These are phyloP conservation scores for Acyrthosiphon pisum DNA, from an alignment of 1,140 invertebrate species.

Conservation along the genomic window DNA sequence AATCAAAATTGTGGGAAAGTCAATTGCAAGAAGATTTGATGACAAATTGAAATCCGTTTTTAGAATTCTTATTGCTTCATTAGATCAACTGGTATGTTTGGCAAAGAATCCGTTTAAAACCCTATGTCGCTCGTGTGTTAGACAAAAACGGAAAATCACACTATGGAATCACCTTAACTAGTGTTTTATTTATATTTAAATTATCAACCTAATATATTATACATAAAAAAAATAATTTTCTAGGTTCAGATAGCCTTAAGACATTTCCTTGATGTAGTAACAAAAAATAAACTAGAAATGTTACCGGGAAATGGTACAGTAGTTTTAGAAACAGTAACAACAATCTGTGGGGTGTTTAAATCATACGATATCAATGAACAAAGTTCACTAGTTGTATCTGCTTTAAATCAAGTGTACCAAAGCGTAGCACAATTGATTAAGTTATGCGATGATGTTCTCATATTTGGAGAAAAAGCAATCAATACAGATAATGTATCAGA, in stretches of 20 bases:
- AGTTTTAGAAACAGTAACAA: constrained; percentile 88
- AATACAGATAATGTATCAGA: constrained; percentile 78
- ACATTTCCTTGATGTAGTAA: constrained; percentile 89
- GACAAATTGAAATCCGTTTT: too few species aligned
- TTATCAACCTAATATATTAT: neutral
- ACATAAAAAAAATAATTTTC: constrained; percentile 48
- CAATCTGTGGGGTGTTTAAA: constrained; percentile 78
- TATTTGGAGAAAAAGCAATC: constrained; percentile 69
- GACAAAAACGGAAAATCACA: too few species aligned
- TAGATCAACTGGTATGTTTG: too few species aligned
- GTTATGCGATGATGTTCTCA: constrained; percentile 85
- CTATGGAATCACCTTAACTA: neutral
- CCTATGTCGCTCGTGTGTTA: too few species aligned
- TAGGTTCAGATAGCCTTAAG: constrained; percentile 79
- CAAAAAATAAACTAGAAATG: constrained; percentile 90
- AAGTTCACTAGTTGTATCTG: constrained; percentile 74
- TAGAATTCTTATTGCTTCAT: too few species aligned
- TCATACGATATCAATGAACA: constrained; percentile 75
- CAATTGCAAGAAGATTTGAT: too few species aligned
- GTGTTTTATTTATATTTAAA: neutral
- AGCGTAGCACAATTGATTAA: constrained; percentile 85
- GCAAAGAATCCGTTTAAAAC: too few species aligned
- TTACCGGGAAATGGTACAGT: constrained; percentile 90
- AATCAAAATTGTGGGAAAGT: too few species aligned
- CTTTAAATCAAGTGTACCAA: constrained; percentile 85